Percentiles rank a stretch among this genome's conserved stretches.
phyloP scores from a whole-genome alignment of 1,140 invertebrate species.

The Aporrectodea caliginosa region DNA sequence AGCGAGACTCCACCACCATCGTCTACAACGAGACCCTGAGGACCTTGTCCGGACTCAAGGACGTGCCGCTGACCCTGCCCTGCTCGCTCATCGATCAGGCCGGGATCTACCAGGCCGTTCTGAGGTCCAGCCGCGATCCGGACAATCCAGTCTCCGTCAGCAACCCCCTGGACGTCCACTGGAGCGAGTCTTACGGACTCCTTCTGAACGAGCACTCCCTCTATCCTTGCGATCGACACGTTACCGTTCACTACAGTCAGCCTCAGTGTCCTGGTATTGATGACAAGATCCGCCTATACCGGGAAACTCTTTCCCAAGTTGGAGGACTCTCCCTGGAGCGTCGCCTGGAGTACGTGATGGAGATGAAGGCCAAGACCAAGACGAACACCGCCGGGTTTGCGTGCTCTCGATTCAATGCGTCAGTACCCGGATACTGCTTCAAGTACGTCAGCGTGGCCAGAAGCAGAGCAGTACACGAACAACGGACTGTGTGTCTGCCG shows the following conservation, averaged over 20 bases:
- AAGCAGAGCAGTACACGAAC: slow-evolving; percentile 73
- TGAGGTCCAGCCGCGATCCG: slow-evolving; percentile 6
- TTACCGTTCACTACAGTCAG: slow-evolving; percentile 8
- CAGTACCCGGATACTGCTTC: slow-evolving; percentile 73
- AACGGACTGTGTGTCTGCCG: slow-evolving; percentile 74
- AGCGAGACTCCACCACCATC: neutral
- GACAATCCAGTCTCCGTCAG: slow-evolving; percentile 15
- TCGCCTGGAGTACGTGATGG: slow-evolving; percentile 6
- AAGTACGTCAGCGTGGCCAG: slow-evolving; percentile 76
- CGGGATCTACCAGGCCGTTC: slow-evolving; percentile 15
- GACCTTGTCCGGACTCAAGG: neutral
- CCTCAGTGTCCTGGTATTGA: slow-evolving; percentile 17
- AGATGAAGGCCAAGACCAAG: neutral
- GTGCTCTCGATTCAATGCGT: neutral
- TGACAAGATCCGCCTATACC: slow-evolving; percentile 26
- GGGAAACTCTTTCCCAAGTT: slow-evolving; percentile 1
- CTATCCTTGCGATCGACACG: slow-evolving; percentile 8
- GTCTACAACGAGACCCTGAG: neutral
- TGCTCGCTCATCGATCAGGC: slow-evolving; percentile 15
- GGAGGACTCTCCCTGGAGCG: neutral
- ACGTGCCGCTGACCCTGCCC: neutral
- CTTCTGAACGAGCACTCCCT: neutral
- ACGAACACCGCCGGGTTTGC: neutral
- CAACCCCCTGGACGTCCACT: slow-evolving; percentile 15
- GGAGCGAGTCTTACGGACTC: neutral